Base-by-base conservation (phyloP, 1,140 invertebrate genomes). In the Diabrotica virgifera region DNA sequence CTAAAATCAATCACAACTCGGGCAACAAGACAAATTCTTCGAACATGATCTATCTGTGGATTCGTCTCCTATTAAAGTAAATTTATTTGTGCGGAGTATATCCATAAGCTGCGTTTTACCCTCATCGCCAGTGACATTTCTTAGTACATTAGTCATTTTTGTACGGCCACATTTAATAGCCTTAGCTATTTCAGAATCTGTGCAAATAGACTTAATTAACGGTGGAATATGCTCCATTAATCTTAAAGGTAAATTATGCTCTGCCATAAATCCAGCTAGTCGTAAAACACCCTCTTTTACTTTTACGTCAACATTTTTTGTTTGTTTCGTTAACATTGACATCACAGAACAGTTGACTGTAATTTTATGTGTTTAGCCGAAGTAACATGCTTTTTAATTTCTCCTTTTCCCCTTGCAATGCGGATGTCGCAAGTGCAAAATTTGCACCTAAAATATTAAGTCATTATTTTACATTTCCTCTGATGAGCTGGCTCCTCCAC, bases 61-160 rank as follows among this genome's bases (percentile, higher is more conserved):
- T 68, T 80, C 79, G 63, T 80, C 78, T 59, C 79, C 71, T 24
- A 80, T 75, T 62, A 80, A 63, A 35, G 75, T 77, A 75, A 81
- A 80, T 61, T 75, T 74, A 11, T 69, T 67, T 38, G 58, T 65
- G 68, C 68, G 55, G 12, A 79, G 60, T 62, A 68, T 51, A 57
- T 59, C 62, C 63, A 68, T 68, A 62, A 74, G 35, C 60, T 64
- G 35, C 46, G 40, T 36, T 13, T 59, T 12, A 59, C 38, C 64
- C 14, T 58, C 11, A 40, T 65, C 50, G 12, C 68, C 68, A n/a
- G 62, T 57, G 9, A 64, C 55, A 58, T 70, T 64, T 50, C 58
- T 64, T 13, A 70, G 37, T 36, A 70, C 36, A 14, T 51, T 8
- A 38, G 62, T 51, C n/a, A 14, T 35, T 64, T 70, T 70, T 40